phyloP scores from a whole-genome alignment of 1,140 invertebrate genomes.

The Ruditapes philippinarum region DNA sequence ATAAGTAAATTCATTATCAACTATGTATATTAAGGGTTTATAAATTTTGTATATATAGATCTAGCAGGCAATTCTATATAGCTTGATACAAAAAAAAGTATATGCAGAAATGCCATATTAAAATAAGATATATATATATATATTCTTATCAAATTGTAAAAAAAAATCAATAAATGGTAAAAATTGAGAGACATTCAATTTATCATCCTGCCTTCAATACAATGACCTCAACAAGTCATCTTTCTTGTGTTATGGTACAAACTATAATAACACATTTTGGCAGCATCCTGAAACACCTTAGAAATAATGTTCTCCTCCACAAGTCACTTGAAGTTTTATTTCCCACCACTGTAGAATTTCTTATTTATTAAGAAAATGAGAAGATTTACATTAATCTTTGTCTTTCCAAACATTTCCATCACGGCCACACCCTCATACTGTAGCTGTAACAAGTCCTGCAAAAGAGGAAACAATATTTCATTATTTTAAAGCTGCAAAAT shows the following conservation, averaged over 20 bases:
- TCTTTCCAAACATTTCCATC: conserved; percentile 93
- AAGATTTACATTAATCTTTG: conserved; percentile 93
- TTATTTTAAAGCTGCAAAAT: no score
- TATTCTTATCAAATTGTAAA: no score
- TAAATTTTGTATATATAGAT: no score
- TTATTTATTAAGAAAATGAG: conserved; percentile 92
- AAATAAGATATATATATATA: no score
- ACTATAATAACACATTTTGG: no score
- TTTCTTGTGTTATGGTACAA: background rate
- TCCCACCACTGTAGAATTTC: conserved; percentile 92
- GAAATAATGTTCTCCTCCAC: background rate
- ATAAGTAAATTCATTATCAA: no score
- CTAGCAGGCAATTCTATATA: no score
- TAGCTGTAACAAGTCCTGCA: conserved; percentile 91
- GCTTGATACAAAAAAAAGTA: no score
- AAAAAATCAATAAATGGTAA: background rate
- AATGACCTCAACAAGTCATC: background rate
- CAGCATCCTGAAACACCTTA: background rate
- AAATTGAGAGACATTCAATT: background rate
- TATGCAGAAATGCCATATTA: no score
- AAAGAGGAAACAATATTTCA: conserved; percentile 81
- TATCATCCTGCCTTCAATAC: background rate
- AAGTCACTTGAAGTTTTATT: background rate
- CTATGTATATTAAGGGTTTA: no score
- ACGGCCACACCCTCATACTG: conserved; percentile 93